A percentile compares a stretch with the other conserved stretches of the same genome.
These are phyloP conservation scores for Drosophila austrosaltans DNA, from an alignment of 2,888 invertebrate species.

Conservation along the genomic window DNA sequence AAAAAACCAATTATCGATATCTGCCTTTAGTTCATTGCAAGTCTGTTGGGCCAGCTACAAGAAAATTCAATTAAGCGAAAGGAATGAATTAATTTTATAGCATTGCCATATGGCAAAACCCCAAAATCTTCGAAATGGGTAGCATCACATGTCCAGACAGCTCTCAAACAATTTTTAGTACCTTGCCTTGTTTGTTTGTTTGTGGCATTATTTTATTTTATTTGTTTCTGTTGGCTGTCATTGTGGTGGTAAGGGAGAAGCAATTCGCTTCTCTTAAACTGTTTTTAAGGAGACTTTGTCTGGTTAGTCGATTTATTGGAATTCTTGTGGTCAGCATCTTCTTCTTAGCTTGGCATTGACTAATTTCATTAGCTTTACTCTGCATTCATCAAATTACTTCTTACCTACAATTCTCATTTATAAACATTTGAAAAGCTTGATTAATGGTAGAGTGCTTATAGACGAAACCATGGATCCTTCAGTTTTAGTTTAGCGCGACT, in stretches of 20 bases:
- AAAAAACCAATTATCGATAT: conserved; percentile 10
- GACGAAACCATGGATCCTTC: not conserved
- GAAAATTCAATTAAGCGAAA: conserved; percentile 41
- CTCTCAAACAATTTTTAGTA: conserved; percentile 25
- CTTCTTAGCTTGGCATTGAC: conserved; percentile 12
- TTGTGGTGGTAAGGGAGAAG: not conserved
- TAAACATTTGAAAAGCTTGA: conserved; percentile 16
- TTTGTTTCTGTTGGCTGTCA: not conserved
- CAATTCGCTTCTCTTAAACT: conserved; percentile 14
- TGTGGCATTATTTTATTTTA: conserved; percentile 5
- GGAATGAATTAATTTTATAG: conserved; percentile 42
- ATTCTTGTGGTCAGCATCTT: conserved; percentile 7
- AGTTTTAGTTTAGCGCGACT: conserved; percentile 2
- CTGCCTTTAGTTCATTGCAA: conserved; percentile 3
- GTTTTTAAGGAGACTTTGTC: conserved; percentile 35
- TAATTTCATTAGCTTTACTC: conserved; percentile 23
- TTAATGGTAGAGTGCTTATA: not conserved
- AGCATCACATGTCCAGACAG: conserved; percentile 24
- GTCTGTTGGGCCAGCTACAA: conserved; percentile 18
- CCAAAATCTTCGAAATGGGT: not conserved
- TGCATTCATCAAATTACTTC: conserved; percentile 19
- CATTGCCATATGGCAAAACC: conserved; percentile 19
- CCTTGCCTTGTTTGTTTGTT: conserved; percentile 12
- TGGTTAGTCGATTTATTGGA: conserved; percentile 24
- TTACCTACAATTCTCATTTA: conserved; percentile 15